Conservation (phyloP, 2,113 vertebrate genomes). For the Chinchilla lanigera region DNA sequence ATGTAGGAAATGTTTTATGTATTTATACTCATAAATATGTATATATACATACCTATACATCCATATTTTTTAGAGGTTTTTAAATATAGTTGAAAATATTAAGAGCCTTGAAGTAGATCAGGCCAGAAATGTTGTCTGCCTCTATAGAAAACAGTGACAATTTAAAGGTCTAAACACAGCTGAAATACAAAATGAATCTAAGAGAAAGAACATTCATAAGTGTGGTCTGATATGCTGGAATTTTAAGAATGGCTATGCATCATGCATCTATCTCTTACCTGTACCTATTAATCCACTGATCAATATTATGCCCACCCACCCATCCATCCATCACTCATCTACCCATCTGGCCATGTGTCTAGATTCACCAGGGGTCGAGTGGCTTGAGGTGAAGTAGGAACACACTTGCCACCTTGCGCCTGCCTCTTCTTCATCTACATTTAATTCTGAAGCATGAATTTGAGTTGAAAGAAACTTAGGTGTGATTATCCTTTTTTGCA, state of each 20-base stretch:
- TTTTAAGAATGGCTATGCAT: background rate
- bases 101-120: background rate
- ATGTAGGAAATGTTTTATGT: background rate
- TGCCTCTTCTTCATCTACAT: background rate
- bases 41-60: background rate
- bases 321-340: no score
- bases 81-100: background rate
- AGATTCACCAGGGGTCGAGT: background rate
- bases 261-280: background rate
- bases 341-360: background rate
- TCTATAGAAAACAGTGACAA: background rate
- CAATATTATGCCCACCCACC: background rate
- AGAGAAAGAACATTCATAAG: background rate
- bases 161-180: background rate
- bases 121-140: background rate
- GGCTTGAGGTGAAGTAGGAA: background rate
- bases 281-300: background rate
- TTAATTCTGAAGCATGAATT: background rate
- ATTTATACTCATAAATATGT: background rate
- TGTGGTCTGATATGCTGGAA: background rate
- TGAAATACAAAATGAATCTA: slow-evolving; percentile 20
- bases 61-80: background rate
- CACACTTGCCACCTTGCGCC: background rate
- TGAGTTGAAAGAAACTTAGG: background rate
- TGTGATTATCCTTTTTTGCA: background rate